These are phyloP conservation scores for Parauchenoglanis punctatus DNA, from an alignment of 2,797 vertebrate species.

Conservation along the genomic window DNA sequence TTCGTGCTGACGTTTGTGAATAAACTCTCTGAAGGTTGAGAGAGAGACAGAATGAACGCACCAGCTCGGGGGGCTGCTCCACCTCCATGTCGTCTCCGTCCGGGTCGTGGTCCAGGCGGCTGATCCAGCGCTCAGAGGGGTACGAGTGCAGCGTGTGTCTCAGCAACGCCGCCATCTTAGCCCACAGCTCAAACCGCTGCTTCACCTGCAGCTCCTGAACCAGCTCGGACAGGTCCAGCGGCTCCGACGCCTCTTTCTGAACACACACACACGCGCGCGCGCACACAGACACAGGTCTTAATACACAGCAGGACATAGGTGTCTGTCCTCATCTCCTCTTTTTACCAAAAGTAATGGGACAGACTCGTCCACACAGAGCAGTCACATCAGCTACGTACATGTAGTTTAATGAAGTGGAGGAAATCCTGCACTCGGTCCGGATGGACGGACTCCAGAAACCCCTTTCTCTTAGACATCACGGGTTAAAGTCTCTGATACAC, in stretches of 20 bases:
- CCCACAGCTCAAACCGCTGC: constrained; percentile 86
- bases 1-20: no score
- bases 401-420: no score
- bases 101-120: constrained; percentile 32
- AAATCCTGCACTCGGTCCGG: no score
- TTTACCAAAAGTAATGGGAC: no score
- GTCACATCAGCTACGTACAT: no score
- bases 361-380: no score
- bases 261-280: constrained; percentile 10
- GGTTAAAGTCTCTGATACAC: no score
- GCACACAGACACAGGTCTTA: neutral
- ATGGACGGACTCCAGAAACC: no score
- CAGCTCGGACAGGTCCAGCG: constrained; percentile 86
- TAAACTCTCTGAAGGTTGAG: no score
- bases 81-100: constrained; percentile 73
- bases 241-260: constrained; percentile 81
- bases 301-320: no score
- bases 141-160: constrained; percentile 74
- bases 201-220: constrained; percentile 86
- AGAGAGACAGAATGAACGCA: constrained; percentile 59
- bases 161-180: constrained; percentile 76
- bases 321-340: no score
- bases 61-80: constrained; percentile 72
- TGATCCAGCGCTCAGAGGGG: constrained; percentile 81
- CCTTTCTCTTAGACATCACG: no score